Conservation (phyloP, 2,113 vertebrate species). For the Cariama cristata region DNA sequence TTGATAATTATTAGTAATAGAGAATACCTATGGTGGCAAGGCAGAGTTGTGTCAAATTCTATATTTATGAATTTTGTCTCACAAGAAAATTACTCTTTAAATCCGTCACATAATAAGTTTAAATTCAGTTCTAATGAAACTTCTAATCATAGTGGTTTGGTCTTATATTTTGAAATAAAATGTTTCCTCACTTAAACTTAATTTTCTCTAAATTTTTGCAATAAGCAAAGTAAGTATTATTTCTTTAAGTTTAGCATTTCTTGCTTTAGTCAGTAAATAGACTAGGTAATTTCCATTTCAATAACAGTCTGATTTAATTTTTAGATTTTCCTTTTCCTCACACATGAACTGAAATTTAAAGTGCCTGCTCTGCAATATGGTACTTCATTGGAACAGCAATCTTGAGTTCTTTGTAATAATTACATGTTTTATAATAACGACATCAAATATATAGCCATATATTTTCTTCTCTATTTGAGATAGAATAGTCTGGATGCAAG, state of each 20-base stretch:
- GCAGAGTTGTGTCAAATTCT: neutral
- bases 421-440: neutral
- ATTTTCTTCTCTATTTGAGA: neutral
- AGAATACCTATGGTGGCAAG: neutral
- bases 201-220: neutral
- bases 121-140: neutral
- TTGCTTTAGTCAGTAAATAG: neutral
- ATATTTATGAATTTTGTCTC: neutral
- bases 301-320: neutral
- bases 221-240: neutral
- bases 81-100: neutral
- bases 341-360: neutral
- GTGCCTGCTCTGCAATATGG: neutral
- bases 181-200: neutral
- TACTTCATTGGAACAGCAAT: neutral
- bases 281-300: neutral
- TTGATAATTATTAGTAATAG: neutral
- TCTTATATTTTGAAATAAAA: neutral
- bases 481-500: neutral
- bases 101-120: neutral
- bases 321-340: neutral
- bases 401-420: neutral
- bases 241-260: neutral
- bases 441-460: neutral
- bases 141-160: neutral